Evolutionary conservation across 2,113 vertebrate genomes (phyloP), one percentile per base, ranked within the genome.

Genomic region (Zosterops borbonicus): DNA sequence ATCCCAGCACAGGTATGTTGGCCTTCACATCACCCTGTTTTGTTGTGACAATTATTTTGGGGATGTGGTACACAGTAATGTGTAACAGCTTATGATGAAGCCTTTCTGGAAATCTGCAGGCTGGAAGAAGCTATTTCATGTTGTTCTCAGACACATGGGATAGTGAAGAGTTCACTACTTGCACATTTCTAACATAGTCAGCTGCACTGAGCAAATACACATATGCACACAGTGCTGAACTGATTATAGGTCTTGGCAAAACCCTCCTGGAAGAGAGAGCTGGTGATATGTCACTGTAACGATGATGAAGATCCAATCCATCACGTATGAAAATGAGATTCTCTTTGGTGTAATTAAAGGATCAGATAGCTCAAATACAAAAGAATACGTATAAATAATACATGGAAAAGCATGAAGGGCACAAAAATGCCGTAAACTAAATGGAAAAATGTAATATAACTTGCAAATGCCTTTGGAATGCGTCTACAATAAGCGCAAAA

Each of bases 401-500:
- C 50, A 59, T 94, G 87, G 93, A 78, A 96, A 95, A 76, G 74
- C 92, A 91, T 79, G 89, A 96, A 92, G 92, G 85, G 92, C 80
- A 80, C 73, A 89, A 50, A 93, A 97, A 93, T 90, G 92, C 94
- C 46, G 41, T 94, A 96, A 94, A 96, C 74, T 89, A 97, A 92
- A 93, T 91, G 94, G 93, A 87, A 95, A 94, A 96, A 97, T 91
- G 73, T 95, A 93, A 95, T 92, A 81, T 58, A 91, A 78, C 73
- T 95, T 94, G 87, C 73, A 97, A 94, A 91, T 80, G 56, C 86
- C 69, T 94, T 96, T 96, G 96, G 96, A 97, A 97, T 95, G 79
- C 86, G 42, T 97, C 96, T 97, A 73, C 83, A 95, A 94, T 96
- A 93, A 95, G 86, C 59, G 31, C 63, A 96, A 92, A 97, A 96